A percentile compares a stretch with the other conserved stretches of the same genome.
Conservation (phyloP, 2,113 vertebrate genomes). For the Dicrurus megarhynchus region DNA sequence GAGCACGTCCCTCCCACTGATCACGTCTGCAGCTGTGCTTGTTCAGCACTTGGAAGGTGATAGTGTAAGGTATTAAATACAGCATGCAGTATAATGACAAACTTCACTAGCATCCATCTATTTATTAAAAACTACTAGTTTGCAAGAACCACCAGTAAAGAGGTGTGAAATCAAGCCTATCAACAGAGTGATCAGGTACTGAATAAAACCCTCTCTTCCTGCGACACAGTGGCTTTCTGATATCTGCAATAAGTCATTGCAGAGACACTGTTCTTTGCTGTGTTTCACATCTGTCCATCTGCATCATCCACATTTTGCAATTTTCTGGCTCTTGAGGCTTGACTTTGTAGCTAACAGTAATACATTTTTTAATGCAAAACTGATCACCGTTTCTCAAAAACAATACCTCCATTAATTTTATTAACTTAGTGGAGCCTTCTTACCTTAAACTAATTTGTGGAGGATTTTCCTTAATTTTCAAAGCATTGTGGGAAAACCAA, state of each 20-base stretch:
- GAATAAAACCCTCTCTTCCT: neutral
- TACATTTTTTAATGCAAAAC: neutral
- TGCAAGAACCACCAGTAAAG: neutral
- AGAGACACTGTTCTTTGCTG: neutral
- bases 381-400: neutral
- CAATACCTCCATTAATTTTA: neutral
- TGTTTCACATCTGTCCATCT: neutral
- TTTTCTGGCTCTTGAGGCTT: neutral
- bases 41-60: neutral
- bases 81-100: neutral
- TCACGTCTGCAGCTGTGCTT: neutral
- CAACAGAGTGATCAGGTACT: neutral
- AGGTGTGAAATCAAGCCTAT: neutral
- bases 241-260: neutral
- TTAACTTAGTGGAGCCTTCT: neutral
- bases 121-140: neutral
- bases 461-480: neutral
- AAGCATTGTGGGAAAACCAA: neutral
- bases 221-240: neutral
- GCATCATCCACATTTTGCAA: accelerated
- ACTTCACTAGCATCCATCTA: neutral
- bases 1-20: neutral
- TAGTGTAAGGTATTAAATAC: neutral
- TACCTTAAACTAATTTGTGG: neutral
- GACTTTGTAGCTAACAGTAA: neutral